These are phyloP conservation scores for Vandiemenella viatica DNA, from an alignment of 2,888 invertebrate species.

Conservation along the genomic window DNA sequence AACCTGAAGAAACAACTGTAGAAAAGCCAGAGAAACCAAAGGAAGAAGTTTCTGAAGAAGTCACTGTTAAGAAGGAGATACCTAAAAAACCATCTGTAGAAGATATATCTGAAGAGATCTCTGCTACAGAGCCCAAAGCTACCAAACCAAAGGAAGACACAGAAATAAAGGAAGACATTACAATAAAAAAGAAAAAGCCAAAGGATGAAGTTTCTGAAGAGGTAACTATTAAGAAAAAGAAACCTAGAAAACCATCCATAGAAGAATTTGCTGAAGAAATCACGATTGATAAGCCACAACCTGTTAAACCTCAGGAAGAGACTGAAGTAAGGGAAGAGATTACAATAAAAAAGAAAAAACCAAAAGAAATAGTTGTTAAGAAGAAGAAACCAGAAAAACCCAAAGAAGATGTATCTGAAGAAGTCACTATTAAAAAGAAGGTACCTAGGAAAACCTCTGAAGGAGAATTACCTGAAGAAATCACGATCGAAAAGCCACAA, in stretches of 20 bases:
- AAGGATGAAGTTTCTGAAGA: constrained; percentile 18
- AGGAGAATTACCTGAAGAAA: constrained; percentile 24
- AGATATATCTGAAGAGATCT: constrained; percentile 22
- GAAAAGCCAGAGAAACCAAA: no score
- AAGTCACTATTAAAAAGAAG: constrained; percentile 57
- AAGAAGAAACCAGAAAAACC: constrained; percentile 23
- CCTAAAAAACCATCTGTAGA: constrained; percentile 19
- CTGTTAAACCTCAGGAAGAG: constrained; percentile 11
- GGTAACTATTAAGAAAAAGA: constrained; percentile 15
- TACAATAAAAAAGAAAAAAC: constrained; percentile 16
- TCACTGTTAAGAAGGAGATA: constrained; percentile 25
- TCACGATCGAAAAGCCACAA: constrained; percentile 24
- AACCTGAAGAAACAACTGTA: constrained; percentile 6
- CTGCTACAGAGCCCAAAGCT: constrained; percentile 14
- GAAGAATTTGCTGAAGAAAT: constrained; percentile 18
- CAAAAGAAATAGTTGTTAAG: constrained; percentile 14
- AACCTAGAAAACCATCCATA: constrained; percentile 7
- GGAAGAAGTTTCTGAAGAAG: constrained; percentile 32
- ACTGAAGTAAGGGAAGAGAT: constrained; percentile 17
- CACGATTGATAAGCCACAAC: constrained; percentile 22
- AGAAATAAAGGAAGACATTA: constrained; percentile 32
- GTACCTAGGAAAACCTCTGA: constrained; percentile 30
- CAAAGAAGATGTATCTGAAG: constrained; percentile 39
- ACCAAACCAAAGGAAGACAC: constrained; percentile 3
- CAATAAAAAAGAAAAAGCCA: constrained; percentile 35